Evolutionary conservation across 53 echinoderm and acorn worm genomes (phyloP), one percentile per base, ranked within the genome.

Genomic region (Zoroaster sp.): DNA sequence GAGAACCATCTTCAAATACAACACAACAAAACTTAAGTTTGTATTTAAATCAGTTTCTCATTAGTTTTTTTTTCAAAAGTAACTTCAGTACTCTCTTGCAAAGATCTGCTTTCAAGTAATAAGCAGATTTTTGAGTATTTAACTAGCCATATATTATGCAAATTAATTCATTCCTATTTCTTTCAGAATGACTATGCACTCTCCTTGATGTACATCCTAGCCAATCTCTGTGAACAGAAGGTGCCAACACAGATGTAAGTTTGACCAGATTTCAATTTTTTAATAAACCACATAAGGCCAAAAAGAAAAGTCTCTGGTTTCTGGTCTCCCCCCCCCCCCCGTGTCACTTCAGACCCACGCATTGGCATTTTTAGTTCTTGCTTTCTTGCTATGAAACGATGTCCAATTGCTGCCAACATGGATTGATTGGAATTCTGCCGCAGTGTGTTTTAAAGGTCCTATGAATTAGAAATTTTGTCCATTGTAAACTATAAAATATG

Each of bases 101-200:
- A n/a, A n/a, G n/a, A n/a, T n/a, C n/a, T n/a, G n/a, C n/a, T n/a
- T 21, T 18, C 66, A 13, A 12, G 15, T 13, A 65, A 21, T 12
- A 14, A 5, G 13, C 66, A 65, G 20, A 65, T 65, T n/a, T 18
- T 21, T 65, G 15, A 14, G 23, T 13, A 12, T 12, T 65, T 12
- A 8, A 5, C 5, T 65, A 65, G 15, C 18, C 20, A 5, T 34
- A 23, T 3, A 73, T 31, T 4, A 44, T 10, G 13, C 18, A 1
- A 46, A 44, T 74, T 32, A 6, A 17, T 78, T 52, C 6, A 38
- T 35, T 65, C 0, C 66, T 6, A 13, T 40, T 13, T 39, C 14
- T 35, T 40, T 39, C 87, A 94, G 94, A 92, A 94, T 90, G 94
- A 94, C 86, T 94, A 90, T 92, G 92, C 94, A 14, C 83, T 92